Conservation (phyloP, 2,113 vertebrate genomes). For the Muntiacus reevesi region DNA sequence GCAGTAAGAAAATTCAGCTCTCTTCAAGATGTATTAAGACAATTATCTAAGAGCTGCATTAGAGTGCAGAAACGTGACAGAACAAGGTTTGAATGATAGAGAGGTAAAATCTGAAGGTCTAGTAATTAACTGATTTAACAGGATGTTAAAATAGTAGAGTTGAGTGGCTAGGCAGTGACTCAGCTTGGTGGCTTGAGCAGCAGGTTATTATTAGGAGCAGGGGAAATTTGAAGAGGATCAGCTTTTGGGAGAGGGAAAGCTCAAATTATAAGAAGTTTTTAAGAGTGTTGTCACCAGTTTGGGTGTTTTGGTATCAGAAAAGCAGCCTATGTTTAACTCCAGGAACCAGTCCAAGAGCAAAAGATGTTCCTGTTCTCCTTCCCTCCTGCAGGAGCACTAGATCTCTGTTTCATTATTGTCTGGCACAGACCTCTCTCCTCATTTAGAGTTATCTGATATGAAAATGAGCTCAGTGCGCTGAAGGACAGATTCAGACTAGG, state of each 20-base stretch:
- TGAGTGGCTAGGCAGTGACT: neutral
- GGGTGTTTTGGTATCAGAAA: neutral
- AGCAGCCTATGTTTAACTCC: neutral
- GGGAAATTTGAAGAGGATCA: neutral
- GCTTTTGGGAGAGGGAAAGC: fast-evolving
- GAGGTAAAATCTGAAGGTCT: neutral
- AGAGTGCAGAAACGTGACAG: neutral
- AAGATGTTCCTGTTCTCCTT: neutral
- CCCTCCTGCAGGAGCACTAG: neutral
- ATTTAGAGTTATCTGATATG: constrained; percentile 23
- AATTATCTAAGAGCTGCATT: neutral
- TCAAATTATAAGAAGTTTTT: neutral
- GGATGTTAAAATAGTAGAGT: neutral
- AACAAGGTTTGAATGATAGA: neutral
- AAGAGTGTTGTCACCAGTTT: neutral
- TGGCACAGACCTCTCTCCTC: neutral
- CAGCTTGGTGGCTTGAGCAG: neutral
- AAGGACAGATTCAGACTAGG: neutral
- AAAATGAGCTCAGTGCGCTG: constrained; percentile 40
- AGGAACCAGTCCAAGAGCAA: neutral
- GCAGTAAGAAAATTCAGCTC: neutral
- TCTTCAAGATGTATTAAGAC: neutral
- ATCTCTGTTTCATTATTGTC: neutral
- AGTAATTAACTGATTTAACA: neutral
- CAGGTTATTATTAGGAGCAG: neutral